Base-by-base conservation (phyloP, 2,113 vertebrate genomes). In the Indicator indicator region DNA sequence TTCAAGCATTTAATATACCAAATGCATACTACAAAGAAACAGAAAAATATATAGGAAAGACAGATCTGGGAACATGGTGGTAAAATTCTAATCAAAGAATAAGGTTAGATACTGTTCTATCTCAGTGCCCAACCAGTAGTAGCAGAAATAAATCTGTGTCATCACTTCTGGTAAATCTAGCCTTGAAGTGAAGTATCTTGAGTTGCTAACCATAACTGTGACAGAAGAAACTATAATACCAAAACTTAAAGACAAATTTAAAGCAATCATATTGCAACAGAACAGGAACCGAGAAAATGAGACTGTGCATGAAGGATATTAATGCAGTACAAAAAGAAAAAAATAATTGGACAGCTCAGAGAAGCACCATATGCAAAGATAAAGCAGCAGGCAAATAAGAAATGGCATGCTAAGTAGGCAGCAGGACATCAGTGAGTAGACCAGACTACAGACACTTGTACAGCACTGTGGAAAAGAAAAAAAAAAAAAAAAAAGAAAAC, bases 261-360 rank as follows among this genome's bases (percentile, higher is more conserved):
- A 75, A 88, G 17, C 21, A 67, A 58, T 81, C 28, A 6, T 54
- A 28, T 44, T 84, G 21, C 19, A 70, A 50, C 62, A 26, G 20
- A 50, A 21, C 8, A 83, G 55, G n/a, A 80, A 58, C 11, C 23
- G 42, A 83, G 21, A 90, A 38, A 83, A 90, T 63, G 33, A 71
- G 27, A 7, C 32, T 46, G 32, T 56, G 10, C 40, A 63, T 33
- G n/a, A 19, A 64, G 17, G n/a, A 58, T 67, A 73, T 73, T 67
- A 56, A 83, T 52, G 42, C 15, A 83, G 13, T 4, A 9, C 12
- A 76, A 93, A 86, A 72, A 36, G 59, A 20, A 16, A 80, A 84
- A 84, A 91, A 42, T 5, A 81, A 67, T 77, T 95, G 56, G 71
- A 95, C 83, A 91, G 46, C 78, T 85, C 75, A 64, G 40, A 70